A percentile compares a stretch with the other conserved stretches of the same genome.
These are phyloP conservation scores for Musca domestica DNA, from an alignment of 1,140 invertebrate genomes.

Conservation along the genomic window DNA sequence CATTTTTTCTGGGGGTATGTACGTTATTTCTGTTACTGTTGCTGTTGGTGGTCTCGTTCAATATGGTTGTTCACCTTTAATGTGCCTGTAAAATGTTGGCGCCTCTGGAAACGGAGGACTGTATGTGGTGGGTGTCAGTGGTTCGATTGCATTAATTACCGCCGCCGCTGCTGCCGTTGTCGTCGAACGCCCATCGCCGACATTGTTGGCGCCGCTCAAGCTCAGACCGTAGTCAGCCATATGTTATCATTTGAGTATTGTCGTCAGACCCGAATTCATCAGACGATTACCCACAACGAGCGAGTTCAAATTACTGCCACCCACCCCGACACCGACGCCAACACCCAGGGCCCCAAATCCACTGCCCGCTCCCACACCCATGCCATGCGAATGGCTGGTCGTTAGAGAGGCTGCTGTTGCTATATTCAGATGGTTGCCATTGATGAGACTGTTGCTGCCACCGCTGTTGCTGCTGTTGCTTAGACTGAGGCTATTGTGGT, in stretches of 20 bases:
- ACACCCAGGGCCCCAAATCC: conserved; percentile 33
- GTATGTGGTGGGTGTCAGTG: conserved; percentile 8
- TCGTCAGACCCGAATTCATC: conserved; percentile 47
- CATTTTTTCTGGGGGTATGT: not conserved
- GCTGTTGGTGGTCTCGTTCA: conserved; percentile 13
- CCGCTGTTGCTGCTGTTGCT: conserved; percentile 6
- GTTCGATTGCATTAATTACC: not conserved
- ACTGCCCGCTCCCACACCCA: conserved; percentile 30
- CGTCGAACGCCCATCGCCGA: no score
- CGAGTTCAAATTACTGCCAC: conserved; percentile 40
- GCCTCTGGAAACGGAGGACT: conserved; percentile 7
- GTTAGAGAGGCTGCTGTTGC: conserved; percentile 37
- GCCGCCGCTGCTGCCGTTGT: no score
- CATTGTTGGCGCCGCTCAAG: conserved; percentile 28
- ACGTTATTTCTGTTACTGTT: no score
- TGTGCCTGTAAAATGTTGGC: conserved; percentile 12
- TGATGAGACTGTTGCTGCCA: conserved; percentile 29
- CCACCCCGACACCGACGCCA: conserved; percentile 39
- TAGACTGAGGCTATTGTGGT: conserved; percentile 1
- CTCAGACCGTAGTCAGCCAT: conserved; percentile 49
- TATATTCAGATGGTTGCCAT: conserved; percentile 34
- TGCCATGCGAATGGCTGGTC: conserved; percentile 36
- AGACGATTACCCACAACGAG: conserved; percentile 49
- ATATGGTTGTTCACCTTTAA: conserved; percentile 10
- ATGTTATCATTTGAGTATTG: conserved; percentile 53